These are phyloP conservation scores for Ephydatia muelleri DNA, from an alignment of 37 sponge, comb jelly and placozoan species.

Conservation along the genomic window DNA sequence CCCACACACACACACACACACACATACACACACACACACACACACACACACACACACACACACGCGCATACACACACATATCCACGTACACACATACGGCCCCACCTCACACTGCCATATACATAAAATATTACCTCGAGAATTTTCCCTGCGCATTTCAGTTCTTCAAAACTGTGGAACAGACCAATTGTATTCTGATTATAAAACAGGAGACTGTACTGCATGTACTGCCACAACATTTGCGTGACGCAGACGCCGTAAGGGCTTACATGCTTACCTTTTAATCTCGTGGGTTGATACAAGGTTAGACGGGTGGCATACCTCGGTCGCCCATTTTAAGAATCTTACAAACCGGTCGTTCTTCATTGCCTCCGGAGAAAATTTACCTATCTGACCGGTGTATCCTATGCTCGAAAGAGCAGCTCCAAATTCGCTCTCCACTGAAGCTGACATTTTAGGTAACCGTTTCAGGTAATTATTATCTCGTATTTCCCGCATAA, in stretches of 20 bases:
- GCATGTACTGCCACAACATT: neutral
- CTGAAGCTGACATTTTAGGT: too few relatives aligned
- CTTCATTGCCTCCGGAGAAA: neutral
- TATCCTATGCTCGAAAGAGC: constrained; percentile 31
- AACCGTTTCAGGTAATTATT: too few relatives aligned
- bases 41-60: constrained; percentile 27
- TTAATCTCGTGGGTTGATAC: constrained; percentile 21
- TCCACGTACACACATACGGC: neutral
- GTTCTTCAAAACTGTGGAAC: constrained; percentile 28
- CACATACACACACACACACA: constrained; percentile 31
- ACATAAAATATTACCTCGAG: constrained; percentile 9
- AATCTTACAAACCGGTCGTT: constrained; percentile 12
- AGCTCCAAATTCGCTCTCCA: neutral
- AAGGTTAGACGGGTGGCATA: constrained; percentile 10
- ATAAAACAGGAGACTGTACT: neutral
- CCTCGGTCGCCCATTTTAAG: constrained; percentile 8
- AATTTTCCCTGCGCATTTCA: neutral
- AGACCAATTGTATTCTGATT: neutral
- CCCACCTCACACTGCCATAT: constrained; percentile 3
- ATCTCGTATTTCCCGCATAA: too few relatives aligned
- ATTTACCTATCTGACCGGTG: constrained; percentile 3
- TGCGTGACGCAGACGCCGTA: neutral
- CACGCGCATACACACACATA: constrained; percentile 14
- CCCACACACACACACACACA: constrained; percentile 34
- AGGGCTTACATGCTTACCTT: constrained; percentile 9